phyloP scores from a whole-genome alignment of 2,113 vertebrate genomes.

The Oryzias celebensis region DNA sequence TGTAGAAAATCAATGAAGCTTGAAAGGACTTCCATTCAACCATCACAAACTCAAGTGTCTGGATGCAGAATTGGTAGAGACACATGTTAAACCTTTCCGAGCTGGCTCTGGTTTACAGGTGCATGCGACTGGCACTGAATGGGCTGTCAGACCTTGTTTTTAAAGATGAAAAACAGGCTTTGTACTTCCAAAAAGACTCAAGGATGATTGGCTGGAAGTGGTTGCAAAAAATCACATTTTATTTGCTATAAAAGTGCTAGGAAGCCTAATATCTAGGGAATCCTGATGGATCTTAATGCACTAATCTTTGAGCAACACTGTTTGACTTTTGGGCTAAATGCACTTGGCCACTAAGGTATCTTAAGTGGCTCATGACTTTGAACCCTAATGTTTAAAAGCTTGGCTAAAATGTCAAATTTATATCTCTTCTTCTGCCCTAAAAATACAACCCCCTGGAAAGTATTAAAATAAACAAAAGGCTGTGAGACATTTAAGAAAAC shows the following conservation, averaged over 20 bases:
- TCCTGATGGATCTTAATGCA: slow-evolving; percentile 22
- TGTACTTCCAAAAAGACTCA: slow-evolving; percentile 19
- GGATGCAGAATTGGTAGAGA: slow-evolving; percentile 10
- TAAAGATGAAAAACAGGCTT: slow-evolving; percentile 44
- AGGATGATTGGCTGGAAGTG: background rate
- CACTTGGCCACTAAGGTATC: slow-evolving; percentile 25
- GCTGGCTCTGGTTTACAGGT: slow-evolving; percentile 41
- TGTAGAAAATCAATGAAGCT: slow-evolving; percentile 44
- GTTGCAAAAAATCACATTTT: background rate
- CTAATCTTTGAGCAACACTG: background rate
- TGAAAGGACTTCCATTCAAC: slow-evolving; percentile 57
- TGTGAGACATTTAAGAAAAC: slow-evolving; percentile 48
- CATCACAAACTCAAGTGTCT: slow-evolving; percentile 44
- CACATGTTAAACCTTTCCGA: slow-evolving; percentile 7
- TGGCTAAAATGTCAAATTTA: slow-evolving; percentile 33
- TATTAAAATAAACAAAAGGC: slow-evolving; percentile 57
- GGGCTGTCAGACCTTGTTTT: slow-evolving; percentile 41
- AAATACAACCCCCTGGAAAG: slow-evolving; percentile 56
- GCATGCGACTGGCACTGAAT: slow-evolving; percentile 28
- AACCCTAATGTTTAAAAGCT: slow-evolving; percentile 17
- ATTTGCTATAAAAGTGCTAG: slow-evolving; percentile 1
- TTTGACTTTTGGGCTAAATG: slow-evolving; percentile 30
- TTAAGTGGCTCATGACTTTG: slow-evolving; percentile 27
- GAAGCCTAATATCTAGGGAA: slow-evolving; percentile 14
- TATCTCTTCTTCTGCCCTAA: slow-evolving; percentile 41